Base-by-base conservation (phyloP, 2,888 invertebrate genomes). In the Mesorhabditis spiculigera region DNA sequence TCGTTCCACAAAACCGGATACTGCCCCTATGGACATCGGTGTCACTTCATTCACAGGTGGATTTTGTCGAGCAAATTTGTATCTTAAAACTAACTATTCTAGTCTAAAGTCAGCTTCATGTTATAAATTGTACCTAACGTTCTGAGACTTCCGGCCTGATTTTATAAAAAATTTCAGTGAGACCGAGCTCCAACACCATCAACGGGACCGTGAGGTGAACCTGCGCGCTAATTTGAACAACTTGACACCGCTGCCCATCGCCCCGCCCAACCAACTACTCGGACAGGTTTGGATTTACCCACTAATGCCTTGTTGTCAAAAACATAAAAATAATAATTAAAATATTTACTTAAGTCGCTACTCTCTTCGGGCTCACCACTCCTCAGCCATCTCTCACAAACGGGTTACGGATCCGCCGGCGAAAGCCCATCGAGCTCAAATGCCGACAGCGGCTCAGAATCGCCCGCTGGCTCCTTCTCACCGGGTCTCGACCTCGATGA, bases 1-100 rank as follows among this genome's bases (percentile, higher is more conserved):
- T 83, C 82, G 50, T 85, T 82, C 74, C 84, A 85, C 68, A 79
- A 83, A 94, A 88, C 92, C 93, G 97, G 96, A 61, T 94, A 95
- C 88, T 97, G 97, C 87, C 96, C 96, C 4, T 97, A 98, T 88
- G 97, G 97, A 6, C 94, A 95, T 3, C 90, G 80, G 44, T 80
- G 80, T 68, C 80, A 80, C 68, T 80, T 80, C 72, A 80, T 80
- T 68, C 80, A 80, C 68, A 75, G 74, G 72, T 76, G 3, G 28
- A 1, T 28, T 28, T 28, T 28, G 28, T 28, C 28, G 1, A 28
- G 28, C 28, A 71, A 65, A 41, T 28, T 28, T 28, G 3, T 28
- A 28, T 28, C 28, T 1, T 28, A 28, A 28, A 28, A 28, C 3
- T 28, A 1, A 1, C 3, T 1, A 28, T 28, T 28, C 3, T 28